These are phyloP conservation scores for Silurus asotus DNA, from an alignment of 2,113 vertebrate species.

Conservation along the genomic window DNA sequence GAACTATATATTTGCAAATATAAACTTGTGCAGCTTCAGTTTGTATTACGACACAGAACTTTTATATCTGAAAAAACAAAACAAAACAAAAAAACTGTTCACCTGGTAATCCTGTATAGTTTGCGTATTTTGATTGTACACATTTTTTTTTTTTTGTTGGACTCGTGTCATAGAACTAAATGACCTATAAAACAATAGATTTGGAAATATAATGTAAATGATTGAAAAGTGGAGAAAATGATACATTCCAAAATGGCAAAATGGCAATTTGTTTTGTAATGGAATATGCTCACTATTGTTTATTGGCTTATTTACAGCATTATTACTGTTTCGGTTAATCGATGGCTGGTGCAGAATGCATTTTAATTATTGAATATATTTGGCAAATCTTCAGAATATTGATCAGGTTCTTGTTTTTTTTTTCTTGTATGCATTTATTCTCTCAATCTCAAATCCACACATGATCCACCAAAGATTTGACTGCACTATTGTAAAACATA, in stretches of 20 bases:
- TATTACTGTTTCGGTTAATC: not conserved
- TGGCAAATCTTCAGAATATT: not conserved
- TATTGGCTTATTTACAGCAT: not conserved
- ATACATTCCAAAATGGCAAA: not conserved
- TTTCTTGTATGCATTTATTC: not conserved
- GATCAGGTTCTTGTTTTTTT: not conserved
- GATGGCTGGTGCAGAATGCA: not conserved
- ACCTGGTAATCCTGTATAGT: not conserved
- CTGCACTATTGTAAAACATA: not conserved
- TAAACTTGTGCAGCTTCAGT: not conserved
- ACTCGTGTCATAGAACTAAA: not conserved
- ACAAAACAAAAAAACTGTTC: not conserved
- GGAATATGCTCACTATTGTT: not conserved
- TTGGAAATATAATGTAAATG: not conserved
- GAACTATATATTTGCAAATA: not conserved
- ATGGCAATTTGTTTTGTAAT: not conserved
- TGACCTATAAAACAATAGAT: not conserved
- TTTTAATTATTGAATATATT: not conserved
- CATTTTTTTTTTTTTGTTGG: not conserved
- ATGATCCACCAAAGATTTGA: not conserved
- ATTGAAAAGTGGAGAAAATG: not conserved
- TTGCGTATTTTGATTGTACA: not conserved
- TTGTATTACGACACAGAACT: not conserved
- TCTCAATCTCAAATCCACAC: not conserved
- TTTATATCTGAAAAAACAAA: not conserved